Evolutionary conservation across 2,113 vertebrate genomes (phyloP), one percentile per base, ranked within the genome.

Genomic region (Gymnarchus niloticus): DNA sequence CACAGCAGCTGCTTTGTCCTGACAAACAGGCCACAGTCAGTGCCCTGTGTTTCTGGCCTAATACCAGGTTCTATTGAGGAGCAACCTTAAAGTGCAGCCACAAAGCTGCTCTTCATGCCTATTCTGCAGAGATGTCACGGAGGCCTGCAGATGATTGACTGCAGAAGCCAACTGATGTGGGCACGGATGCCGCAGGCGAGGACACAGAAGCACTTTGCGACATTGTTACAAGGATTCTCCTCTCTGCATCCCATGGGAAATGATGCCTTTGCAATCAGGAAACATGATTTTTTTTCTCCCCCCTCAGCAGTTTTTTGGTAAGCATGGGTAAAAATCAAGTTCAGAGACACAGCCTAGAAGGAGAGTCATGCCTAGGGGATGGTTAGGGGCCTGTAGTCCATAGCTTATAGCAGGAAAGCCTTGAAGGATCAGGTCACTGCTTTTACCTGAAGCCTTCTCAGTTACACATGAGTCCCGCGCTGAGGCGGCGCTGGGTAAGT

Each of bases 401-500:
- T 25, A 37, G 33, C n/a, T 8, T 56, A n/a, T 25, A 6, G n/a
- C 33, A 59, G 46, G 37, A 51, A 10, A 76, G 25, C 78, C 69
- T 44, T 57, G 52, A 28, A 51, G 69, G 69, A 87, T 85, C 81
- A 54, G 76, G 51, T 83, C 77, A 51, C 69, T 54, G 5, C 44
- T 83, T n/a, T 57, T 56, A 86, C 69, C 81, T 88, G 48, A 83
- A 65, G 41, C 10, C 46, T 80, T 88, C 87, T 83, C 52, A 52
- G 56, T 85, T 86, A 87, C 85, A 89, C 87, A 88, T 85, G 87
- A 77, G 52, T 83, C 73, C 19, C 61, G 69, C 49, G 81, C 73
- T 28, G 73, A 46, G 46, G 78, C 61, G 56, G 33, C 41, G 25
- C 78, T 14, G 61, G 89, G 87, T 89, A 88, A 85, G 49, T 7